phyloP scores from a whole-genome alignment of 2,113 vertebrate species.

The Pleuronectes platessa region DNA sequence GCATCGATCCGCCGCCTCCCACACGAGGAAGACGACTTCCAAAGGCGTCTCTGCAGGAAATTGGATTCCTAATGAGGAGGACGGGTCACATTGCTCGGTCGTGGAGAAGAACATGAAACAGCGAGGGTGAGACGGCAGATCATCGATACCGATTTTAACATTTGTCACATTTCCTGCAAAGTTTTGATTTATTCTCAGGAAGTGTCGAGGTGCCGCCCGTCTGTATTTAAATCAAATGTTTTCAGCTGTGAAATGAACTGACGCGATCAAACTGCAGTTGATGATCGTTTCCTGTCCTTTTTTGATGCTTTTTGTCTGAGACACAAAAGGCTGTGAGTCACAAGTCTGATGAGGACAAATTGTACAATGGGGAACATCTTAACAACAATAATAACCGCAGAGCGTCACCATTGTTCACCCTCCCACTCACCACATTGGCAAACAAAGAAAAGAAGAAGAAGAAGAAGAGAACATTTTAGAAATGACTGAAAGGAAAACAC shows the following conservation, averaged over 20 bases:
- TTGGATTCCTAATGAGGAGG: constrained; percentile 1
- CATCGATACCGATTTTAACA: too few relatives aligned
- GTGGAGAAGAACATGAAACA: not conserved
- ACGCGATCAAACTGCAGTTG: too few relatives aligned
- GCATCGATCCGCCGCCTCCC: not conserved
- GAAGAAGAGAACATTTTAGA: too few relatives aligned
- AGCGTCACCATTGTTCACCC: not conserved
- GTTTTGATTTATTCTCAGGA: not conserved
- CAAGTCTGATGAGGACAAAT: not conserved
- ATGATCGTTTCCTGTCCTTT: not conserved
- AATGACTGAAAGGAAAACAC: too few relatives aligned
- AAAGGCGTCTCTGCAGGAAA: constrained; percentile 22
- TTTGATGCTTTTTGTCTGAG: not conserved
- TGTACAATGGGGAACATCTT: not conserved
- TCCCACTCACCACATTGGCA: not conserved
- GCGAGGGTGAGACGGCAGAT: not conserved
- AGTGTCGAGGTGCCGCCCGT: not conserved
- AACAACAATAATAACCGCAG: not conserved
- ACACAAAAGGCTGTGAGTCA: not conserved
- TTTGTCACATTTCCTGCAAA: too few relatives aligned
- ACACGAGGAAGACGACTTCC: not conserved
- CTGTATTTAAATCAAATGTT: too few relatives aligned
- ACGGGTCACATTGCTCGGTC: not conserved
- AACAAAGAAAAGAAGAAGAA: not conserved
- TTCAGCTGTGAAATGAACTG: too few relatives aligned